phyloP scores from a whole-genome alignment of 2,113 vertebrate genomes.

The Mesocricetus auratus region DNA sequence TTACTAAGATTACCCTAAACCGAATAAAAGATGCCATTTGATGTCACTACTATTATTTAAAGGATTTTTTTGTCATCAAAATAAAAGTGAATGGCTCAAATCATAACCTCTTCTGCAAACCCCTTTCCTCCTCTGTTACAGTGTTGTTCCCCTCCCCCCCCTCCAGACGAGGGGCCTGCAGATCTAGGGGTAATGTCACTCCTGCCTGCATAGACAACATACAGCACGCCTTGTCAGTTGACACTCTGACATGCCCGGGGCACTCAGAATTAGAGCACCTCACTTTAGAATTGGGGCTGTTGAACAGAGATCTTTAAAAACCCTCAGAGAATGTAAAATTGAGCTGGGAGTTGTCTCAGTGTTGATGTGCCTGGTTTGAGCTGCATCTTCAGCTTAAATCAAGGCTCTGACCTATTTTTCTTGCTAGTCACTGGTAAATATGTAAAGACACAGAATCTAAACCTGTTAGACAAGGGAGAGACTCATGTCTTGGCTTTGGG shows the following conservation, averaged over 20 bases:
- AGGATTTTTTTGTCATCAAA: not conserved
- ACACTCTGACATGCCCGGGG: not conserved
- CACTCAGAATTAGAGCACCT: not conserved
- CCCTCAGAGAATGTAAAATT: not conserved
- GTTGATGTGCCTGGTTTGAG: not conserved
- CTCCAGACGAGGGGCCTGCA: not conserved
- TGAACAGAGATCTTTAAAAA: not conserved
- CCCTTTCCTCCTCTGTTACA: not conserved
- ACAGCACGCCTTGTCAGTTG: not conserved
- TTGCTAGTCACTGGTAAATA: not conserved
- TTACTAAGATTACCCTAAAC: not conserved
- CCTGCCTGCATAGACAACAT: not conserved
- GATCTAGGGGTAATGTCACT: not conserved
- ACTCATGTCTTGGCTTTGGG: conserved; percentile 22
- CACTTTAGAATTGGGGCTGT: not conserved
- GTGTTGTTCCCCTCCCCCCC: not conserved
- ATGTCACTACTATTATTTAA: not conserved
- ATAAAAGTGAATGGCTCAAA: not conserved
- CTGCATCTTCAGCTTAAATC: not conserved
- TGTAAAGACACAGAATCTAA: not conserved
- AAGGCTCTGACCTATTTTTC: not conserved
- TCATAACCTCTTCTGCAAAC: not conserved
- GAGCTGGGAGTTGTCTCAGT: not conserved
- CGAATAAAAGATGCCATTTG: not conserved
- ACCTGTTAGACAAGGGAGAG: not conserved